Evolutionary conservation across 2,797 vertebrate genomes (phyloP).

Genomic region (Sternotherus odoratus): DNA sequence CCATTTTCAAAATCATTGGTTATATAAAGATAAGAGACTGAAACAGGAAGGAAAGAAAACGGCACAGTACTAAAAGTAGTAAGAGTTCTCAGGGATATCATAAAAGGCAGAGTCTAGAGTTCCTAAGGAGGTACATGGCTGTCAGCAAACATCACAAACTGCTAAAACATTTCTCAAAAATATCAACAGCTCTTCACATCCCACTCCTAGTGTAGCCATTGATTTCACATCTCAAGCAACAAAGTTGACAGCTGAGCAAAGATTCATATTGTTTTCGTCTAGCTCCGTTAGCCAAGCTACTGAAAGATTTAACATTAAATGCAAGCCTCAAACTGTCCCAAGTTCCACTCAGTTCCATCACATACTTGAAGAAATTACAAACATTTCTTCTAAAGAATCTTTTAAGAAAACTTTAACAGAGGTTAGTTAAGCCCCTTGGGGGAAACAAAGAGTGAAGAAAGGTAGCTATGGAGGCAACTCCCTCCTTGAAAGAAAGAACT

Average conservation of each 20-base stretch:
- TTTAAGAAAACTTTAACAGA: background rate
- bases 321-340: background rate
- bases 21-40: background rate
- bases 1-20: fast-evolving
- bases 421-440: background rate
- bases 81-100: fast-evolving
- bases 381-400: background rate
- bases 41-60: background rate
- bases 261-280: background rate
- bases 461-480: background rate
- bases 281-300: background rate
- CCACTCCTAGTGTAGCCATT: background rate
- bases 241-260: background rate
- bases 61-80: background rate
- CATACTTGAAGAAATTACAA: background rate
- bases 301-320: background rate
- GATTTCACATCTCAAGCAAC: background rate
- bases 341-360: background rate
- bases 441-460: background rate
- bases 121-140: background rate
- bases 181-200: background rate
- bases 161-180: background rate
- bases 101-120: fast-evolving
- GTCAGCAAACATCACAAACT: background rate
- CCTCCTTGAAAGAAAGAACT: background rate